Base-by-base conservation (phyloP, 2,113 vertebrate genomes). In the Cygnus buccinator region DNA sequence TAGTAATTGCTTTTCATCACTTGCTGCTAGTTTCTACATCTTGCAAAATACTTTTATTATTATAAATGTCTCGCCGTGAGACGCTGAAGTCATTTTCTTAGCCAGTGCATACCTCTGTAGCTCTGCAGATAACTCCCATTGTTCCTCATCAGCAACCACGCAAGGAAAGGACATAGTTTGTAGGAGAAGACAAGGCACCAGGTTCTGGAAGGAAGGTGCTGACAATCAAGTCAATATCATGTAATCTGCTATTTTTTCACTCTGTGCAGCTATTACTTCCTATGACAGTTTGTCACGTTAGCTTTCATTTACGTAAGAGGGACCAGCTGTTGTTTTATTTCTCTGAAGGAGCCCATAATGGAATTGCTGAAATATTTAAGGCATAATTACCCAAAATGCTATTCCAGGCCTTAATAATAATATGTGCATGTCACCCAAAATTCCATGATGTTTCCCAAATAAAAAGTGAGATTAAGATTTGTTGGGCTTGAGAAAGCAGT, bases 291-390 rank as follows among this genome's bases (percentile, higher is more conserved):
- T 86, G 63, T 93, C 87, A 67, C 2, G 1, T 87, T 92, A 52
- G n/a, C 39, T 66, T 96, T 89, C 70, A 62, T 90, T 96, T 93
- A 84, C 1, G 6, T 93, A 95, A 85, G 93, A 91, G 62, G 63
- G 59, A 90, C 63, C 94, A 94, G 94, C 89, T 95, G 91, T 79
- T 46, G 3, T 83, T 87, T 94, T 92, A 90, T 91, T 93, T 94
- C 82, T 96, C 70, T 63, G 86, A 97, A 95, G 67, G 57, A 95
- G 6, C 17, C 55, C 54, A 17, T 95, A 93, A 96, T 68, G 66
- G 90, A 94, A 74, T 94, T 82, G 73, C 82, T 97, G 93, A 96
- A 96, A 97, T 97, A 96, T 93, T 95, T 95, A 93, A 93, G 71
- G 50, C 62, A 84, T 85, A 96, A 95, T 85, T 94, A 79, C 71